Evolutionary conservation across 2,888 invertebrate species (phyloP).

Genomic region (Corbicula japonica): DNA sequence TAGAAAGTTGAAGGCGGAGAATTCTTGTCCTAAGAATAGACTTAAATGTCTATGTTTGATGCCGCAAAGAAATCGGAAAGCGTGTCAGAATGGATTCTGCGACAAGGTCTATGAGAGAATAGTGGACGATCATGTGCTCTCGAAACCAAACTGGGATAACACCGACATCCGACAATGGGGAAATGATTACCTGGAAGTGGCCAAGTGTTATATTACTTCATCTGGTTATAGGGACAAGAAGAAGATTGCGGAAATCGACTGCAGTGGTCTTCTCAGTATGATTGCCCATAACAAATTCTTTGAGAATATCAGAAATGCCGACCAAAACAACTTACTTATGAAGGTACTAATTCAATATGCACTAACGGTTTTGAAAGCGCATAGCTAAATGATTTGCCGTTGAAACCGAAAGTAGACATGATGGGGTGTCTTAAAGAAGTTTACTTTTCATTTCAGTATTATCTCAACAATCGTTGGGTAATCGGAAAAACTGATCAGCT

Average conservation of each 20-base stretch:
- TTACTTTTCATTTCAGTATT: too few relatives aligned
- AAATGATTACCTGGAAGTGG: neutral
- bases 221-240: conserved; percentile 11
- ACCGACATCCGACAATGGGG: conserved; percentile 10
- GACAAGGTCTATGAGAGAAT: neutral
- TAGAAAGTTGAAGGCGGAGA: neutral
- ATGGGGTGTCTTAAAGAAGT: too few relatives aligned
- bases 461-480: too few relatives aligned
- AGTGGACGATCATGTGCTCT: neutral
- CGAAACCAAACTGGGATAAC: conserved; percentile 1
- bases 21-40: neutral
- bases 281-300: neutral
- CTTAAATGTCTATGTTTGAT: conserved; percentile 4
- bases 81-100: conserved; percentile 1
- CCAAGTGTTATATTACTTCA: conserved; percentile 5
- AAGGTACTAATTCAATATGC: too few relatives aligned
- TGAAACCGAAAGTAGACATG: too few relatives aligned
- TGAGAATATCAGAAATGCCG: too few relatives aligned
- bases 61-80: neutral
- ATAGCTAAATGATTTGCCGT: too few relatives aligned
- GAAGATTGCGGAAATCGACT: neutral
- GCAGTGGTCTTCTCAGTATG: neutral
- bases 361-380: too few relatives aligned
- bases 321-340: too few relatives aligned
- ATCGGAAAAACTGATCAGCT: too few relatives aligned